Evolutionary conservation across 30 jellyfish, hydroid and myxozoan species (phyloP), one percentile per base, ranked within the genome.

Genomic region (Turritopsis rubra): DNA sequence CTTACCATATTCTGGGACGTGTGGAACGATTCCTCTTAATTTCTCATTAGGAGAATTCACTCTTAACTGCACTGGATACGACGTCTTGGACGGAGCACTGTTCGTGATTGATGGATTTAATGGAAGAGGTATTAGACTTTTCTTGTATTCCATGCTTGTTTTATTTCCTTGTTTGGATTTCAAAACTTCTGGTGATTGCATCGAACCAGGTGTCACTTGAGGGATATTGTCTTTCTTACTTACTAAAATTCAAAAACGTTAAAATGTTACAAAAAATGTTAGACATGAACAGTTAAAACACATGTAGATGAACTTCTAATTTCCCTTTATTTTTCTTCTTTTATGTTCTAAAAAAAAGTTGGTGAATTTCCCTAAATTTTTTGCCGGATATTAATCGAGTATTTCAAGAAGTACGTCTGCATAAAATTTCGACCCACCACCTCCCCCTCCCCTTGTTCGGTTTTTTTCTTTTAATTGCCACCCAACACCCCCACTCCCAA

Each of bases 31-130:
- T 18, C 97, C 95, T 30, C 95, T 84, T 26, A 92, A 29, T 54
- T 81, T 70, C 86, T 79, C 84, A 72, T 92, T 92, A 8, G 98
- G 98, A 16, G 98, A 92, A 24, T 84, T 85, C 65, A 65, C 87
- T 52, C 95, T 85, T 88, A 92, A 81, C 71, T 92, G 98, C 1
- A 92, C 75, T 21, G 98, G 98, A 65, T 72, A 88, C 1, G 98
- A 92, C 8, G 28, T 52, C 4, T 52, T 18, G 27, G 85, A 28
- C 81, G 65, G 41, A 1, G 83, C 1, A n/a, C 30, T 68, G 0
- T 68, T 23, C 21, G 77, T 1, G 77, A 27, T 27, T 1, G 77
- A 41, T 13, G 60, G 60, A 13, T 41, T 68, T 23, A 68, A 27
- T 68, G 77, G 8, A 7, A 29, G 72, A 29, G 77, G 85, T 22